Conservation (phyloP, 2,113 vertebrate genomes). For the Paracanthobrama guichenoti region DNA sequence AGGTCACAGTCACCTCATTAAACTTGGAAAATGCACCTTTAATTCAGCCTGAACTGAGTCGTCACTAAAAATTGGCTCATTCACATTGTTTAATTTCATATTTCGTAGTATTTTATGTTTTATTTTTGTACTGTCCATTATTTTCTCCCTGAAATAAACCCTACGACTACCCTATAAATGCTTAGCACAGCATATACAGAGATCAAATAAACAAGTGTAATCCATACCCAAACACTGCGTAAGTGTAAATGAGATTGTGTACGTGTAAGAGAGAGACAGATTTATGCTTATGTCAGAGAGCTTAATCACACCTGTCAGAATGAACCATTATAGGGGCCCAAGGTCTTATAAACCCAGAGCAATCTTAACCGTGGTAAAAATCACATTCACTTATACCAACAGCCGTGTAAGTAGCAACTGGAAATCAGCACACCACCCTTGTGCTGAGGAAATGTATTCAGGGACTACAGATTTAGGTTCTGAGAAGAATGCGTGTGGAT, state of each 20-base stretch:
- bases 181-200: not conserved
- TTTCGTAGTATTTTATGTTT: not conserved
- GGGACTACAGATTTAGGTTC: not conserved
- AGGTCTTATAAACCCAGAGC: constrained; percentile 3
- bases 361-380: constrained; percentile 7
- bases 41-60: not conserved
- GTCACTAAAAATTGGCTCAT: not conserved
- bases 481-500: not conserved
- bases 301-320: constrained; percentile 11
- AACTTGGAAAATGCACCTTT: not conserved
- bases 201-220: not conserved
- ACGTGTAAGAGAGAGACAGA: not conserved
- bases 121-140: not conserved
- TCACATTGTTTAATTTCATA: not conserved
- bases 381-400: not conserved
- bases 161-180: not conserved
- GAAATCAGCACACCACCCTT: not conserved
- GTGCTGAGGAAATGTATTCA: not conserved
- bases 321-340: not conserved
- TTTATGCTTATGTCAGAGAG: not conserved
- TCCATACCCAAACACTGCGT: not conserved
- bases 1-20: not conserved
- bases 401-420: not conserved
- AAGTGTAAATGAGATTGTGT: constrained; percentile 4
- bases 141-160: not conserved